Percentiles rank a stretch among this genome's conserved stretches.
Evolutionary conservation across 2,113 vertebrate species (phyloP).

Genomic region (Heptranchias perlo): DNA sequence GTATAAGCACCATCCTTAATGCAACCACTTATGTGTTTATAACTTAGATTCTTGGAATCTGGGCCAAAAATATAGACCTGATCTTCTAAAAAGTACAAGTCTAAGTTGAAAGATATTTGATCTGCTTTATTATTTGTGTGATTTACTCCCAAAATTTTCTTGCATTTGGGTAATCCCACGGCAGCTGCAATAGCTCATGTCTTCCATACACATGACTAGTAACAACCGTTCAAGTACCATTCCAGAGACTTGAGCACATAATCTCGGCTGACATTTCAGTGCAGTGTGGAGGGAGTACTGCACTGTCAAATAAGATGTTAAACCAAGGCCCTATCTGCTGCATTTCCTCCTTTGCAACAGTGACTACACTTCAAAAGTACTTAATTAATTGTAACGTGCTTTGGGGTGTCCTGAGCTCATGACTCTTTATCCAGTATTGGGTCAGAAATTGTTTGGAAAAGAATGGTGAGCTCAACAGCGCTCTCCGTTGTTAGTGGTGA

Average conservation of each 20-base stretch:
- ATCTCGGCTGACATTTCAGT: background rate
- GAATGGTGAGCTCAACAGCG: too few species aligned
- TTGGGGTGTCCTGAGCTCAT: background rate
- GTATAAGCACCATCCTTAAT: background rate
- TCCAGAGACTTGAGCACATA: background rate
- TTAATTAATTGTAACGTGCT: too few species aligned
- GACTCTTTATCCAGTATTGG: background rate
- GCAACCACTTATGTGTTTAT: background rate
- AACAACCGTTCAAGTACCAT: background rate
- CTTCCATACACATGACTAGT: background rate
- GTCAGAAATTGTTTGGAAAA: too few species aligned
- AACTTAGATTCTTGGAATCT: background rate
- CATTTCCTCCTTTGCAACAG: background rate
- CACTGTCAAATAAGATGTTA: background rate
- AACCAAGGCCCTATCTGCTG: background rate
- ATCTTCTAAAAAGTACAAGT: background rate
- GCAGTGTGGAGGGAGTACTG: background rate
- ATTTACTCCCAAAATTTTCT: background rate
- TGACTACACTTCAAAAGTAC: background rate
- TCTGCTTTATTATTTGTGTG: background rate
- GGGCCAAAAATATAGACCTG: background rate
- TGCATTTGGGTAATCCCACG: background rate
- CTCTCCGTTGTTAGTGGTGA: too few species aligned
- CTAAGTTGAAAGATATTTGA: background rate
- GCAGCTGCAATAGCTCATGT: background rate